A percentile compares a stretch with the other conserved stretches of the same genome.
Conservation (phyloP, 2,113 vertebrate genomes). For the Riparia riparia region DNA sequence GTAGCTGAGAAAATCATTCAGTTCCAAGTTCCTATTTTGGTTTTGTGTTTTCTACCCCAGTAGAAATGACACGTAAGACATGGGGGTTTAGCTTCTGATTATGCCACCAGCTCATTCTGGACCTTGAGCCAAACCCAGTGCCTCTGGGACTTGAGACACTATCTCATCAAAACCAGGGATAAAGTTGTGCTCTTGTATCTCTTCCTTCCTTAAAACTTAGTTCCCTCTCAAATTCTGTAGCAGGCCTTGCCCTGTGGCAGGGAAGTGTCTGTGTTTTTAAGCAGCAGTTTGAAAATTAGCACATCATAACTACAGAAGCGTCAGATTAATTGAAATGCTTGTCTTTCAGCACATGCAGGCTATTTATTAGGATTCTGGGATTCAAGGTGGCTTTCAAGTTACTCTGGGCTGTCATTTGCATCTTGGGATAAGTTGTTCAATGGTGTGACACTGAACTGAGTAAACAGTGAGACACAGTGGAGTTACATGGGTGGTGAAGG, state of each 20-base stretch:
- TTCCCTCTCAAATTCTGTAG: neutral
- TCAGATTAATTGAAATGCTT: neutral
- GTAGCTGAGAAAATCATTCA: neutral
- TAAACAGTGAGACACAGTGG: neutral
- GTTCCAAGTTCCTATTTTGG: neutral
- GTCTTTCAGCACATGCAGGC: neutral
- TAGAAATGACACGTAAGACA: neutral
- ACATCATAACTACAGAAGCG: too few species aligned
- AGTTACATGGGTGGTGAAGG: neutral
- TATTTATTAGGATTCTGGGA: neutral
- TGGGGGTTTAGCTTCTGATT: neutral
- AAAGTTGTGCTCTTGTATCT: neutral
- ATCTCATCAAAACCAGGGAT: neutral
- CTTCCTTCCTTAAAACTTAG: neutral
- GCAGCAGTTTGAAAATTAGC: neutral
- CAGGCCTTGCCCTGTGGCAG: accelerated
- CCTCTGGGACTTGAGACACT: neutral
- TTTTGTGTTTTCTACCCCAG: neutral
- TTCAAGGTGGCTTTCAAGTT: neutral
- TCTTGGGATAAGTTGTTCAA: neutral
- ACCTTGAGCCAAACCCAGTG: neutral
- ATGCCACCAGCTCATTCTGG: neutral
- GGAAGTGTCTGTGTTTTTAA: neutral
- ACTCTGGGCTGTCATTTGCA: neutral
- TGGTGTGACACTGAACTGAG: neutral